These are phyloP conservation scores for Bufo bufo DNA, from an alignment of 2,113 vertebrate genomes.

Conservation along the genomic window DNA sequence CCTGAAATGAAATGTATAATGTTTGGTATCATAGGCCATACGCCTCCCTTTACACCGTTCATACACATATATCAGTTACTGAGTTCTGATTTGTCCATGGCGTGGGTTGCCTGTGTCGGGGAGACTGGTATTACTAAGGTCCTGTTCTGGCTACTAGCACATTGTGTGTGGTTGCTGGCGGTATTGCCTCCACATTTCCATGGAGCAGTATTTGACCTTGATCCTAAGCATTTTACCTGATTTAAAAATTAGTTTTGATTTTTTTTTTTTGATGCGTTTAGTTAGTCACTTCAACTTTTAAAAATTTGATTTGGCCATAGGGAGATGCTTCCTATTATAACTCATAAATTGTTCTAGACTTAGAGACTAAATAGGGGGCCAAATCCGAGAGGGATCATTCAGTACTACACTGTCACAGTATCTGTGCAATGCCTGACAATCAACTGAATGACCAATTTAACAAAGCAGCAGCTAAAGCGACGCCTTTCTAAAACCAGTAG, in stretches of 20 bases:
- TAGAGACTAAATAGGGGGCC: not conserved
- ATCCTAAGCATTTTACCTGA: constrained; percentile 1
- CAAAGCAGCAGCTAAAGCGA: constrained; percentile 44
- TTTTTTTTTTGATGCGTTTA: not conserved
- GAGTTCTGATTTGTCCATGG: not conserved
- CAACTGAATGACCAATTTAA: constrained; percentile 33
- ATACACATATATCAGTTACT: not conserved
- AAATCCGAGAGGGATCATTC: constrained; percentile 26
- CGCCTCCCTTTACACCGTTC: not conserved
- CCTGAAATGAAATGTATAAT: not conserved
- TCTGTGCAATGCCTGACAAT: constrained; percentile 53
- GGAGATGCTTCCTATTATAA: not conserved
- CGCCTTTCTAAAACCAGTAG: not conserved
- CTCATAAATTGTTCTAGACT: not conserved
- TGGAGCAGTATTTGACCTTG: not conserved
- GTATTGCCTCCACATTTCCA: not conserved
- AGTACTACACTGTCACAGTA: constrained; percentile 38
- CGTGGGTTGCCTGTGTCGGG: not conserved
- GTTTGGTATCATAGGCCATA: not conserved
- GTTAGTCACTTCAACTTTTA: not conserved
- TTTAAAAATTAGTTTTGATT: not conserved
- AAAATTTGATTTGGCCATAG: not conserved
- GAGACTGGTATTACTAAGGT: not conserved
- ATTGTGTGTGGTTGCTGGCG: not conserved
- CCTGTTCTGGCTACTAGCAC: not conserved